Conservation (phyloP, 2,113 vertebrate genomes). For the Python bivittatus region DNA sequence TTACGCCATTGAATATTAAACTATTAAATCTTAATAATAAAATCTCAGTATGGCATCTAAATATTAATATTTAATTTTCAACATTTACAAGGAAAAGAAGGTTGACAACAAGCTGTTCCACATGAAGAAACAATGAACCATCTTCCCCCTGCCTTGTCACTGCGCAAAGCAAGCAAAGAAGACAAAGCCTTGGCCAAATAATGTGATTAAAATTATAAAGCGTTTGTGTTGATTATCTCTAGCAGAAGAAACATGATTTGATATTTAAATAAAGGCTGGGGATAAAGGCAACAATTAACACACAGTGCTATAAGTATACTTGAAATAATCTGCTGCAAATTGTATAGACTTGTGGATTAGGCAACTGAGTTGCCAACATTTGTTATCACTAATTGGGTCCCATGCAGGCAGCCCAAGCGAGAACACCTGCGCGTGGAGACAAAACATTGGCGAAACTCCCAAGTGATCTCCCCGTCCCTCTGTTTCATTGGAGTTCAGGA, state of each 20-base stretch:
- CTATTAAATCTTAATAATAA: not conserved
- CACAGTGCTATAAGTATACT: not conserved
- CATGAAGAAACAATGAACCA: not conserved
- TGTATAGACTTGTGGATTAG: not conserved
- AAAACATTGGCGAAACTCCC: not conserved
- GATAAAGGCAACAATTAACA: constrained; percentile 51
- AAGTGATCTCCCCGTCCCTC: not conserved
- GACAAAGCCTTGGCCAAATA: constrained; percentile 9
- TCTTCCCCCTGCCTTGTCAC: not conserved
- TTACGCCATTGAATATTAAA: not conserved
- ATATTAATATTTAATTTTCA: not conserved
- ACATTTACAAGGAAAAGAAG: constrained; percentile 11
- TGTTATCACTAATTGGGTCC: constrained; percentile 50
- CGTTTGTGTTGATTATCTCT: not conserved
- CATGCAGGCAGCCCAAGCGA: not conserved
- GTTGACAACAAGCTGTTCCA: not conserved
- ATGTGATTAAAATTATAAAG: constrained; percentile 30
- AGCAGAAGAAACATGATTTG: not conserved
- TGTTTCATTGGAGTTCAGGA: not conserved
- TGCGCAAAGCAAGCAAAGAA: not conserved
- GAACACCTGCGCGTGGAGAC: not conserved
- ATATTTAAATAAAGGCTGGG: constrained; percentile 9
- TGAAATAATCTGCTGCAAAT: constrained; percentile 29
- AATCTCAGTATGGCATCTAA: not conserved
- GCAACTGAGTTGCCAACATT: constrained; percentile 6